A percentile compares a stretch with the other conserved stretches of the same genome.
Evolutionary conservation across 1,140 invertebrate species (phyloP).

Genomic region (Pachypsylla venusta): DNA sequence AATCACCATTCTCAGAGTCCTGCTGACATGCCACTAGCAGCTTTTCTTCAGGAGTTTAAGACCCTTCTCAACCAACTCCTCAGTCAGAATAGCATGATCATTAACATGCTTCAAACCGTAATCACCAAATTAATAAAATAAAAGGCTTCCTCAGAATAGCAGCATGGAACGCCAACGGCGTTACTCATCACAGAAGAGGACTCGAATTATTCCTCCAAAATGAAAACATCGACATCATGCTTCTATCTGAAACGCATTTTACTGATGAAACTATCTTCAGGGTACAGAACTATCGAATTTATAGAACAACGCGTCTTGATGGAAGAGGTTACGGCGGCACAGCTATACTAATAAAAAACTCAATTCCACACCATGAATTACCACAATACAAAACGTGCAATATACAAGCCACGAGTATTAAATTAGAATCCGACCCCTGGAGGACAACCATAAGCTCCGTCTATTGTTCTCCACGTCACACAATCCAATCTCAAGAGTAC

Average conservation of each 20-base stretch:
- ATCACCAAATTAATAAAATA: too few relatives aligned
- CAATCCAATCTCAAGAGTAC: conserved; percentile 25
- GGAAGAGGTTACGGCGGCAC: conserved; percentile 22
- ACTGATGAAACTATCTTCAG: conserved; percentile 19
- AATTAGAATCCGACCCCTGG: conserved; percentile 18
- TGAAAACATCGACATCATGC: too few relatives aligned
- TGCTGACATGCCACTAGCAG: too few relatives aligned
- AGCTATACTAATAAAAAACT: conserved; percentile 21
- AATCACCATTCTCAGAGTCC: too few relatives aligned
- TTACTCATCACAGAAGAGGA: too few relatives aligned
- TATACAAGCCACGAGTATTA: conserved; percentile 25
- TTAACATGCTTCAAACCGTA: too few relatives aligned
- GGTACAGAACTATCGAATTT: conserved; percentile 19
- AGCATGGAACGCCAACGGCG: too few relatives aligned
- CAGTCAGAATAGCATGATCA: too few relatives aligned
- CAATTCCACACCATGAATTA: conserved; percentile 18
- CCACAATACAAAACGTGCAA: conserved; percentile 15
- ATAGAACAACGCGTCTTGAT: conserved; percentile 25
- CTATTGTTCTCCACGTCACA: conserved; percentile 27
- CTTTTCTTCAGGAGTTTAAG: too few relatives aligned
- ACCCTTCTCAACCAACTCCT: too few relatives aligned
- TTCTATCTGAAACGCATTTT: conserved; percentile 27
- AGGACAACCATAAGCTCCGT: conserved; percentile 24
- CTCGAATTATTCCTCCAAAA: too few relatives aligned
- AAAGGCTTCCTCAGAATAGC: too few relatives aligned